A percentile compares a stretch with the other conserved stretches of the same genome.
phyloP scores from a whole-genome alignment of 2,888 invertebrate genomes.

The Troglohyphantes excavatus region DNA sequence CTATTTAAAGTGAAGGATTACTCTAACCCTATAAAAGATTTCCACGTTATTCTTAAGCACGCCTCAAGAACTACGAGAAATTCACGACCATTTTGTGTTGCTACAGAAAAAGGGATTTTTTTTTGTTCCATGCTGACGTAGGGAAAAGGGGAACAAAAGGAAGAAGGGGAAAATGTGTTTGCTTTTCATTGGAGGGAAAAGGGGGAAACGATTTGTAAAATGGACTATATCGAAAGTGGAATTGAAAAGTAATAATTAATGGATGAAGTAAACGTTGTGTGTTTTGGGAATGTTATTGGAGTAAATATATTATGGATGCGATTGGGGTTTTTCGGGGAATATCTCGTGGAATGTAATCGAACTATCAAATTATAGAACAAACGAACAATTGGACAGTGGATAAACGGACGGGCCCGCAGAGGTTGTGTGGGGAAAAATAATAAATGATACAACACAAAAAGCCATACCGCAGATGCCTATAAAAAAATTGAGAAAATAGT shows the following conservation, averaged over 20 bases:
- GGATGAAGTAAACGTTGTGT: background rate
- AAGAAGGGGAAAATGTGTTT: constrained; percentile 12
- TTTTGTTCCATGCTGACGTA: background rate
- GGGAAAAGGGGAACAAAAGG: background rate
- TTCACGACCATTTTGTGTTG: constrained; percentile 43
- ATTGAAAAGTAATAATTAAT: constrained; percentile 45
- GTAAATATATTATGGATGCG: background rate
- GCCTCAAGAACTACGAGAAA: constrained; percentile 41
- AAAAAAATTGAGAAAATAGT: no score
- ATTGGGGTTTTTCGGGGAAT: background rate
- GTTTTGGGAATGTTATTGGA: background rate
- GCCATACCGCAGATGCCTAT: no score
- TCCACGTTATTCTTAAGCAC: constrained; percentile 45
- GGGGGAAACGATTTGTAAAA: background rate
- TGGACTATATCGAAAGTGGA: background rate
- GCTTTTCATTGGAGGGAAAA: background rate
- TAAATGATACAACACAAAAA: no score
- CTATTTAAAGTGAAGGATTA: constrained; percentile 40
- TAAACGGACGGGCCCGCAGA: no score
- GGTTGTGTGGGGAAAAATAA: no score
- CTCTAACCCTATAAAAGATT: constrained; percentile 16
- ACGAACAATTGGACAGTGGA: no score
- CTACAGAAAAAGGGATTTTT: background rate
- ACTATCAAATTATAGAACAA: no score
- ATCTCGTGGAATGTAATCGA: no score